Evolutionary conservation across 1,140 invertebrate genomes (phyloP).

Genomic region (Musca vetustissima): DNA sequence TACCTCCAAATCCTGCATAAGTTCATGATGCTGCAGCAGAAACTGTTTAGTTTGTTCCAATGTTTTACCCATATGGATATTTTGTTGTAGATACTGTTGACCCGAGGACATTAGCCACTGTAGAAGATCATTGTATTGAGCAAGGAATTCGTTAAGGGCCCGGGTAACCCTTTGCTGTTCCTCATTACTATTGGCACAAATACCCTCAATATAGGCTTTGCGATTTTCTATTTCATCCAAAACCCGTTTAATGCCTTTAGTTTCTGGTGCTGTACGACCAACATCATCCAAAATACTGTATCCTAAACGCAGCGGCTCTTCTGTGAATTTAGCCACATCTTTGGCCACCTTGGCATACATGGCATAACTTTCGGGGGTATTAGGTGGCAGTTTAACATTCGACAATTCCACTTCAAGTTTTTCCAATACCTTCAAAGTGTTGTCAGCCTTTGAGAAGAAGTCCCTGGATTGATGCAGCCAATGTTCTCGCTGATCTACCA

Average conservation of each 20-base stretch:
- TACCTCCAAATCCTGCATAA: conserved; percentile 75
- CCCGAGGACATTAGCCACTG: conserved; percentile 71
- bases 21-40: conserved; percentile 71
- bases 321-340: conserved; percentile 63
- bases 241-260: conserved; percentile 67
- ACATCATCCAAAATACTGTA: conserved; percentile 72
- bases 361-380: conserved; percentile 66
- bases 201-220: conserved; percentile 67
- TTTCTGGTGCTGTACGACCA: conserved; percentile 65
- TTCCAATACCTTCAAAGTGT: conserved; percentile 75
- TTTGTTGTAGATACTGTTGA: conserved; percentile 72
- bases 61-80: conserved; percentile 74
- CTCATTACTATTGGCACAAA: conserved; percentile 71
- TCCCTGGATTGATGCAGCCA: conserved; percentile 68
- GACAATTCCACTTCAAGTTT: conserved; percentile 77
- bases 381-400: conserved; percentile 65
- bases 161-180: conserved; percentile 71
- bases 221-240: conserved; percentile 76
- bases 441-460: conserved; percentile 76
- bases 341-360: conserved; percentile 66
- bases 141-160: conserved; percentile 69
- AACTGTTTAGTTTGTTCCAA: conserved; percentile 73
- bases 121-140: conserved; percentile 70
- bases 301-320: conserved; percentile 68
- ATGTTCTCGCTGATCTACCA: conserved; percentile 70